A percentile compares a stretch with the other conserved stretches of the same genome.
These are phyloP conservation scores for Aporrectodea caliginosa DNA, from an alignment of 1,140 invertebrate species.

Conservation along the genomic window DNA sequence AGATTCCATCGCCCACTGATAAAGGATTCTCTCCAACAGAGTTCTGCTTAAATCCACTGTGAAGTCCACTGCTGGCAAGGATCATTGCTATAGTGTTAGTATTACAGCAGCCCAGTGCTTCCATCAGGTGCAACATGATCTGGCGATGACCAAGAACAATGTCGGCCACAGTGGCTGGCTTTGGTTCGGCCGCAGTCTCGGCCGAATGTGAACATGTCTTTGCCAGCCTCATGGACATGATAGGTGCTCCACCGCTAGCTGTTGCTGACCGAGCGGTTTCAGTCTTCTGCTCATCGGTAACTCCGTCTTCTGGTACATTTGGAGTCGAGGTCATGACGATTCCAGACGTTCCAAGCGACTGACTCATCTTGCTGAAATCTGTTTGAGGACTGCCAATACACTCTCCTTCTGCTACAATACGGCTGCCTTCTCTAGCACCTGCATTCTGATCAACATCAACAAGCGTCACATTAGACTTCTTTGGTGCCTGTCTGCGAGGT, in stretches of 20 bases:
- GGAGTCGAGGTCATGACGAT: too few relatives aligned
- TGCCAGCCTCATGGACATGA: slow-evolving; percentile 11
- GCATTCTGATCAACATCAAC: not conserved
- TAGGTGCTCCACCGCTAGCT: slow-evolving; percentile 34
- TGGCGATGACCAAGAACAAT: slow-evolving; percentile 51
- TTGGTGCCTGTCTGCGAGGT: slow-evolving; percentile 38
- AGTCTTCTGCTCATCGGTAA: slow-evolving; percentile 18
- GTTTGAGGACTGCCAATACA: slow-evolving; percentile 31
- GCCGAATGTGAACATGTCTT: not conserved
- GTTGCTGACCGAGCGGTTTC: not conserved
- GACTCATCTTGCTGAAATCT: slow-evolving; percentile 38
- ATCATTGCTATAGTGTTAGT: slow-evolving; percentile 52
- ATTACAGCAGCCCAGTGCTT: slow-evolving; percentile 59
- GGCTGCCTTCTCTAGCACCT: not conserved
- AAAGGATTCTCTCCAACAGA: slow-evolving; percentile 59
- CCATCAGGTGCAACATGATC: slow-evolving; percentile 77
- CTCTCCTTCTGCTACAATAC: slow-evolving; percentile 3
- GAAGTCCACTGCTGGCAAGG: slow-evolving; percentile 44
- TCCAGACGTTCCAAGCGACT: slow-evolving; percentile 38
- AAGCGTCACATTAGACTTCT: not conserved
- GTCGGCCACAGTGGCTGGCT: slow-evolving; percentile 42
- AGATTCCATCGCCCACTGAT: slow-evolving; percentile 77
- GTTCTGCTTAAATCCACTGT: slow-evolving; percentile 39
- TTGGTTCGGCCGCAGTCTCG: slow-evolving; percentile 1
- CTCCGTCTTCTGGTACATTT: not conserved